Conservation (phyloP, 2,888 invertebrate species). For the Tryphoninae sp. region DNA sequence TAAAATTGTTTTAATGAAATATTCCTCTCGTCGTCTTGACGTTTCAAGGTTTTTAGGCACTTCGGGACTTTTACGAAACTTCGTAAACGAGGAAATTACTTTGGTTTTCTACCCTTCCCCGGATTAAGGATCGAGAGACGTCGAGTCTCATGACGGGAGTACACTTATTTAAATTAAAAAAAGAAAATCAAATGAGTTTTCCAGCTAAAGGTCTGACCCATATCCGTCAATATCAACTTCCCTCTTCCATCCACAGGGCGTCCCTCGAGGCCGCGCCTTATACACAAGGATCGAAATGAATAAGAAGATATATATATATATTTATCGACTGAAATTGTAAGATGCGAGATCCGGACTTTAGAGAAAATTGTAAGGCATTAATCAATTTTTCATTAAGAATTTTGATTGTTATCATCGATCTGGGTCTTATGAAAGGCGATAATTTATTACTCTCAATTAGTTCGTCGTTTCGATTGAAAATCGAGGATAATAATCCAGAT, state of each 20-base stretch:
- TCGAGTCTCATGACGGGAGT: background rate
- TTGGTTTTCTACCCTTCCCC: too few relatives aligned
- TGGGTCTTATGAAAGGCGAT: background rate
- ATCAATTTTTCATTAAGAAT: background rate
- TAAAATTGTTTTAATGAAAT: too few relatives aligned
- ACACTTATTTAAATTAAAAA: background rate
- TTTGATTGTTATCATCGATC: background rate
- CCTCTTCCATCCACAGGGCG: background rate
- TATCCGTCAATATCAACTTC: background rate
- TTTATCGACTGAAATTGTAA: background rate
- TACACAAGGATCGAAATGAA: background rate
- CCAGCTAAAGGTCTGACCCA: background rate
- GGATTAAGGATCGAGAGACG: too few relatives aligned
- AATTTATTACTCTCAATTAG: background rate
- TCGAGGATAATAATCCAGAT: background rate
- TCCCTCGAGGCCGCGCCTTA: background rate
- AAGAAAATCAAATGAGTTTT: background rate
- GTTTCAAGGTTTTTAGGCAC: too few relatives aligned
- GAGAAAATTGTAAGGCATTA: background rate
- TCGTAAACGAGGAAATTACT: too few relatives aligned
- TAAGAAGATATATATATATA: background rate
- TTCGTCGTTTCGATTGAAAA: background rate
- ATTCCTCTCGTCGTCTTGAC: too few relatives aligned
- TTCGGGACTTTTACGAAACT: too few relatives aligned
- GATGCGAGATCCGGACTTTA: background rate